Conservation (phyloP, 2,888 invertebrate genomes). For the Lymantria monacha region DNA sequence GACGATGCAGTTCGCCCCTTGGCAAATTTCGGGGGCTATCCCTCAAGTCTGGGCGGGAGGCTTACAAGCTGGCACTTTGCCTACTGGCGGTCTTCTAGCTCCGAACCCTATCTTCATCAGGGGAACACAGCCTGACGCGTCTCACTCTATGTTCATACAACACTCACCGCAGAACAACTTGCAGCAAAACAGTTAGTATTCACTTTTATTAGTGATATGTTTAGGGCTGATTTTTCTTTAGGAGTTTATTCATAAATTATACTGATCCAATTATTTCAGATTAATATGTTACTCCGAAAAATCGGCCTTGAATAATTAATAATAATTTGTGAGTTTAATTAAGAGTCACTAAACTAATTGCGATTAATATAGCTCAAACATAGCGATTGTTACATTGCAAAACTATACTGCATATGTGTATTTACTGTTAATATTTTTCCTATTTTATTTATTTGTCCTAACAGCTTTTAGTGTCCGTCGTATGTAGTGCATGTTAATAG, state of each 20-base stretch:
- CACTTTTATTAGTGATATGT: background rate
- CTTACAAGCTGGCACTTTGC: conserved; percentile 84
- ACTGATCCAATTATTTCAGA: background rate
- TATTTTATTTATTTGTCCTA: background rate
- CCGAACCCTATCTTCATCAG: conserved; percentile 93
- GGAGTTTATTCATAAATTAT: too few relatives aligned
- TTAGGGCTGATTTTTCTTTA: background rate
- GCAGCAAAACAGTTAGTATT: conserved; percentile 73
- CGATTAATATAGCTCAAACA: background rate
- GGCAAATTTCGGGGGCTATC: conserved; percentile 88
- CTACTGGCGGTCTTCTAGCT: conserved; percentile 84
- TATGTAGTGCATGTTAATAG: too few relatives aligned
- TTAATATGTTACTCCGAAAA: background rate
- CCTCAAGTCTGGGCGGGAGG: conserved; percentile 90
- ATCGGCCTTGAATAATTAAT: background rate
- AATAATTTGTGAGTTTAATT: background rate
- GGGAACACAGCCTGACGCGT: conserved; percentile 88
- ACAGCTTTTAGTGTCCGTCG: too few relatives aligned
- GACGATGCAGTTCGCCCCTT: conserved; percentile 90
- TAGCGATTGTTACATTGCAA: background rate
- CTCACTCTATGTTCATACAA: conserved; percentile 90
- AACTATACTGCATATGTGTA: background rate
- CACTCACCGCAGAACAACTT: conserved; percentile 85
- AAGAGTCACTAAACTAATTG: background rate
- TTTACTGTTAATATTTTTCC: background rate